Conservation (phyloP, 2,113 vertebrate species). For the Oreocharis arfaki region DNA sequence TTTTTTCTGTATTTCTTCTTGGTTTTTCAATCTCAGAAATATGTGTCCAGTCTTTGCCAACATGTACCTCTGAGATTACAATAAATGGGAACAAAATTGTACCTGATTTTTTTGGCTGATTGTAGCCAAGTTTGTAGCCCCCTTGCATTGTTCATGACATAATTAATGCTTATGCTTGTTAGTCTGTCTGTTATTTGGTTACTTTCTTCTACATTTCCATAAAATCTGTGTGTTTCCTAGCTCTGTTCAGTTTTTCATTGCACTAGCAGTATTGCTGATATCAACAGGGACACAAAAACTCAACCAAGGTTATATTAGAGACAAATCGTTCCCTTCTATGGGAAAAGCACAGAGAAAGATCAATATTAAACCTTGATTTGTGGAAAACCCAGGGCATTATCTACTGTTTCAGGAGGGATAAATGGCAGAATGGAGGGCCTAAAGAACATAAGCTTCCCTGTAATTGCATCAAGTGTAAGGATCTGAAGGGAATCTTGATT, state of each 20-base stretch:
- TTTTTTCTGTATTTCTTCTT: neutral
- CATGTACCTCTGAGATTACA: neutral
- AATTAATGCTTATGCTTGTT: neutral
- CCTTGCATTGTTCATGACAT: neutral
- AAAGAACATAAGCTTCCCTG: conserved; percentile 11
- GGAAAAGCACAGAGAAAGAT: neutral
- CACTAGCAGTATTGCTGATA: neutral
- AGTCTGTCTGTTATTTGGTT: neutral
- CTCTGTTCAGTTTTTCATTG: neutral
- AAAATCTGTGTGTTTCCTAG: neutral
- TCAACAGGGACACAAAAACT: neutral
- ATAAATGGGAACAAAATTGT: neutral
- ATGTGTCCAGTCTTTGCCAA: neutral
- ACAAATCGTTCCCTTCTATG: neutral
- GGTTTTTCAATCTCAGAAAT: neutral
- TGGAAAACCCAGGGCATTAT: conserved; percentile 12
- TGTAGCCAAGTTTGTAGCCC: neutral
- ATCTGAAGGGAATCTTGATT: conserved; percentile 24
- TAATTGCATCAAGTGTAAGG: conserved; percentile 13
- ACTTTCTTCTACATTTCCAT: neutral
- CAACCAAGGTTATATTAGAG: conserved; percentile 23
- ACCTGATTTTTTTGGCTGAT: neutral
- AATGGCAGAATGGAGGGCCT: neutral
- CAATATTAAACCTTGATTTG: conserved; percentile 1
- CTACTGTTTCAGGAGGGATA: conserved; percentile 12